Conservation (phyloP, 2,113 vertebrate genomes). For the Probosciger aterrimus region DNA sequence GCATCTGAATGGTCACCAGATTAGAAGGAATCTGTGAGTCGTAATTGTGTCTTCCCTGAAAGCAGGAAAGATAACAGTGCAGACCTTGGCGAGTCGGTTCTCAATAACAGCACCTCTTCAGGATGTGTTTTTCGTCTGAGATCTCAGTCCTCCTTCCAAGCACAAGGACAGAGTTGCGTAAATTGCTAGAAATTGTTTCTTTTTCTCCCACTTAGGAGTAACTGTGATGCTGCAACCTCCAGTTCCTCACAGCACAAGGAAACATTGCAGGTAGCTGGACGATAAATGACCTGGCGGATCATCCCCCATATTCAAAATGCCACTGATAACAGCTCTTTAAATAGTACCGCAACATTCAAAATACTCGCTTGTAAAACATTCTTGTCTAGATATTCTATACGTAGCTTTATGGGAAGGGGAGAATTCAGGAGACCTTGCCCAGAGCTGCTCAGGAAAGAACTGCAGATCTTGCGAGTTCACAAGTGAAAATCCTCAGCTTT, state of each 20-base stretch:
- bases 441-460: not conserved
- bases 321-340: not conserved
- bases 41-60: slow-evolving; percentile 26
- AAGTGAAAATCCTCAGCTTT: not conserved
- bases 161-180: not conserved
- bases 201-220: not conserved
- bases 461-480: not conserved
- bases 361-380: not conserved
- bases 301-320: not conserved
- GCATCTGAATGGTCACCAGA: not conserved
- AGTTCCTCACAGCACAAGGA: not conserved
- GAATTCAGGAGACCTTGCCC: not conserved
- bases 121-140: not conserved
- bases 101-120: not conserved
- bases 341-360: not conserved
- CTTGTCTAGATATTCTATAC: not conserved
- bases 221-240: not conserved
- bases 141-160: not conserved
- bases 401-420: not conserved
- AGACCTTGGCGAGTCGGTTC: not conserved
- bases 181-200: not conserved
- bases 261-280: not conserved
- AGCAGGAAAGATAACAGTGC: not conserved
- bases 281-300: not conserved
- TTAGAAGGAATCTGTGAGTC: slow-evolving; percentile 25